Percentiles rank a stretch among this genome's conserved stretches.
Evolutionary conservation across 1,140 invertebrate species (phyloP).

Genomic region (Ceratosolen fusciceps): DNA sequence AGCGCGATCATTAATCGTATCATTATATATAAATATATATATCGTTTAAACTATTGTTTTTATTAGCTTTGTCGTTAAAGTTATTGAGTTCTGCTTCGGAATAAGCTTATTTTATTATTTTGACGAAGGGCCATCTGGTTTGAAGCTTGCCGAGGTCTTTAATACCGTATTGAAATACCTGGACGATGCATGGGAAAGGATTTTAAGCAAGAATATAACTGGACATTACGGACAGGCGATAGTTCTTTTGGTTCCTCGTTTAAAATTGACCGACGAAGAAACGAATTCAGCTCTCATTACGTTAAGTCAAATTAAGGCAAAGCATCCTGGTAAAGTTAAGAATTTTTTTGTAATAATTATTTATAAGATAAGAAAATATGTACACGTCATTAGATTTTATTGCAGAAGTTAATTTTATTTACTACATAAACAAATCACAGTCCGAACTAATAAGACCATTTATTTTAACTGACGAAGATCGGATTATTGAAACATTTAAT

Average conservation of each 20-base stretch:
- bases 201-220: conserved; percentile 47
- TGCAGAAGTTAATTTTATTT: conserved; percentile 59
- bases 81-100: neutral
- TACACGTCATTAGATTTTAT: neutral
- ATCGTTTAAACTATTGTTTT: too few species aligned
- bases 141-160: conserved; percentile 53
- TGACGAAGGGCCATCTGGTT: conserved; percentile 52
- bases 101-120: neutral
- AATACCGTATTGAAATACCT: conserved; percentile 50
- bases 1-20: conserved; percentile 13
- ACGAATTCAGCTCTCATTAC: conserved; percentile 40
- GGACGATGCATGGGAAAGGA: conserved; percentile 53
- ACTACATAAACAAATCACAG: conserved; percentile 54
- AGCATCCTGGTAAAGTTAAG: conserved; percentile 56
- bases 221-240: conserved; percentile 58
- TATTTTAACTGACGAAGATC: conserved; percentile 56
- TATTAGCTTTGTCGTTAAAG: too few species aligned
- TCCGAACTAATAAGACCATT: conserved; percentile 50
- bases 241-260: conserved; percentile 54
- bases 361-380: neutral
- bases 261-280: conserved; percentile 45
- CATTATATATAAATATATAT: neutral
- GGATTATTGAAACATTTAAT: conserved; percentile 51
- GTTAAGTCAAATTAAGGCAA: conserved; percentile 52
- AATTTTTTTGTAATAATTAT: neutral